Conservation (phyloP, 1,140 invertebrate genomes). For the Diploscapter pachys region DNA sequence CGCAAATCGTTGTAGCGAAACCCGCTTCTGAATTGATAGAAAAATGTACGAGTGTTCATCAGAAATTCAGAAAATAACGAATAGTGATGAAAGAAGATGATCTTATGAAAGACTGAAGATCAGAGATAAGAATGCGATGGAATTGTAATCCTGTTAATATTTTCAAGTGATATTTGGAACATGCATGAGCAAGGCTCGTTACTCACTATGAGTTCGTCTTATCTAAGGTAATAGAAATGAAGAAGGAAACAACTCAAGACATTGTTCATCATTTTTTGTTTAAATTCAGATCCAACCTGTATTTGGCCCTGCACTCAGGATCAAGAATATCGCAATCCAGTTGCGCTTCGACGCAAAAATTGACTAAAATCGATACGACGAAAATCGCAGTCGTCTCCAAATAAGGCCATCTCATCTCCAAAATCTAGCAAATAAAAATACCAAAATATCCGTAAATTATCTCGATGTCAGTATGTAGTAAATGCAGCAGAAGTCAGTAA, state of each 20-base stretch:
- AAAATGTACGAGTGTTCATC: background rate
- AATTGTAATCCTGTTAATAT: background rate
- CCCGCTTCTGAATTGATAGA: constrained; percentile 24
- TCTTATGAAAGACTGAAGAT: background rate
- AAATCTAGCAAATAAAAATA: too few species aligned
- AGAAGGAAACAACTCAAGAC: too few species aligned
- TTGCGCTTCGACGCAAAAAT: background rate
- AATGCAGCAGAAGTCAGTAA: too few species aligned
- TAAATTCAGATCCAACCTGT: constrained; percentile 15
- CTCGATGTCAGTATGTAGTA: too few species aligned
- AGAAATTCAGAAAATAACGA: background rate
- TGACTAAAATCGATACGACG: too few species aligned
- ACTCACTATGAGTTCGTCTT: background rate
- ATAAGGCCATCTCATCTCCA: too few species aligned
- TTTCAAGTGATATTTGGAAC: background rate
- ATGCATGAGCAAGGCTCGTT: background rate
- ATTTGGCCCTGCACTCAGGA: constrained; percentile 41
- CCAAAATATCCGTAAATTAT: too few species aligned
- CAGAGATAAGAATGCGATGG: background rate
- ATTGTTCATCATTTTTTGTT: too few species aligned
- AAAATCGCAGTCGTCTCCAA: too few species aligned
- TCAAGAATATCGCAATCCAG: constrained; percentile 49
- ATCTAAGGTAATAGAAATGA: background rate
- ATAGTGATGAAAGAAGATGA: background rate
- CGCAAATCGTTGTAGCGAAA: constrained; percentile 21